Base-by-base conservation (phyloP, 2,113 vertebrate genomes). In the Ciconia stormi region DNA sequence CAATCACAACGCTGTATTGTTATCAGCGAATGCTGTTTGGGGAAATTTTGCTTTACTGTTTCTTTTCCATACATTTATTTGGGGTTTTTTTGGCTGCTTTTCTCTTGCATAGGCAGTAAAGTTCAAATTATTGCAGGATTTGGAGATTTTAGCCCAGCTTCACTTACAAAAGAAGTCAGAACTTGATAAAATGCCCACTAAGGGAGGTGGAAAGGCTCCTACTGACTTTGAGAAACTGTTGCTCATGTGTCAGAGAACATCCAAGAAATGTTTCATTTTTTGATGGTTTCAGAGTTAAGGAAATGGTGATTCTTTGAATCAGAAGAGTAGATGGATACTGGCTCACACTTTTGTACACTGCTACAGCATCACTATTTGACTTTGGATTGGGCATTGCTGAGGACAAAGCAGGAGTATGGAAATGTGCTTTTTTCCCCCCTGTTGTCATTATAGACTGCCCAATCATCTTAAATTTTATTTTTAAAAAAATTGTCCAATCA, bases 141-240 rank as follows among this genome's bases (percentile, higher is more conserved):
- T 82, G 77, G 55, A 81, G 40, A 66, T 55, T 83, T 63, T 53
- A 78, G 53, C n/a, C 30, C 32, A 58, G n/a, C 44, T 86, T 73
- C 67, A 52, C 30, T 84, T 76, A 26, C 5, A 73, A 69, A 92
- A 72, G 16, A 66, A 53, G 22, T 47, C 72, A 86, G 55, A 55
- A 74, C 47, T 95, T 95, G 94, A 90, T 78, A 74, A 89, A 86
- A 94, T 59, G 32, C 47, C 58, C 90, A 61, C 63, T 67, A 59
- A 81, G 78, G 62, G 59, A 73, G 22, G 50, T 89, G 63, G 80
- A 92, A 91, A 89, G 16, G 56, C 61, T 93, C 86, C 69, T 72
- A 84, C 63, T 67, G 67, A 44, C 76, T 95, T 83, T 76, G 67
- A 90, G 73, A 83, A 86, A 88, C 55, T 61, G 56, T 66, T 90